These are phyloP conservation scores for Salvator merianae DNA, from an alignment of 2,113 vertebrate genomes.

Conservation along the genomic window DNA sequence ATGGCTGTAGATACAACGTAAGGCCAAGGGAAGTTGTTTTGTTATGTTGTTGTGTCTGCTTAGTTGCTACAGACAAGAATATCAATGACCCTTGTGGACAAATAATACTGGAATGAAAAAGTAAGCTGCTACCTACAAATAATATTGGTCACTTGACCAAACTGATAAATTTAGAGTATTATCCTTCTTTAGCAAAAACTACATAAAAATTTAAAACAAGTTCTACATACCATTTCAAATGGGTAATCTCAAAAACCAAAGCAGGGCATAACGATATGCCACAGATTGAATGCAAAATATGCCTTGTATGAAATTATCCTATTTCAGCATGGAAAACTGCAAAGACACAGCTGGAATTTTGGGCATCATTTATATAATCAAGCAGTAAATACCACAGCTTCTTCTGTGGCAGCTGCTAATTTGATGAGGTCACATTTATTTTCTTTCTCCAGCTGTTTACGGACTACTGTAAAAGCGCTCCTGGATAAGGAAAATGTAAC, in stretches of 20 bases:
- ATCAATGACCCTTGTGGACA: background rate
- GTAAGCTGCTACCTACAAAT: background rate
- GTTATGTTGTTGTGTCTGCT: background rate
- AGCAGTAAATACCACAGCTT: rapidly evolving
- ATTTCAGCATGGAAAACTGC: background rate
- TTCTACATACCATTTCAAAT: background rate
- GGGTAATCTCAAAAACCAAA: background rate
- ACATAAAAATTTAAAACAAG: background rate
- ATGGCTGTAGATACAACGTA: background rate
- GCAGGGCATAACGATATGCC: background rate
- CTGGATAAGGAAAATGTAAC: background rate
- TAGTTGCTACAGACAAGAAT: background rate
- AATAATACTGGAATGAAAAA: background rate
- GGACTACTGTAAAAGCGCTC: background rate
- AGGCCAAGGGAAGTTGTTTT: background rate
- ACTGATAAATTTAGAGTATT: background rate
- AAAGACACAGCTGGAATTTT: conserved; percentile 25
- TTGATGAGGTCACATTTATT: background rate
- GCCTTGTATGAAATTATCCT: conserved; percentile 14
- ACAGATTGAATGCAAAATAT: background rate
- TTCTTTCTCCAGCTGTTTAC: background rate
- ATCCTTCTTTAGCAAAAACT: background rate
- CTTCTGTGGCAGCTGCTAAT: background rate
- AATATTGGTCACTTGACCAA: background rate
- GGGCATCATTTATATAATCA: background rate